Evolutionary conservation across 2,113 vertebrate genomes (phyloP).

Genomic region (Neolamprologus sp.): DNA sequence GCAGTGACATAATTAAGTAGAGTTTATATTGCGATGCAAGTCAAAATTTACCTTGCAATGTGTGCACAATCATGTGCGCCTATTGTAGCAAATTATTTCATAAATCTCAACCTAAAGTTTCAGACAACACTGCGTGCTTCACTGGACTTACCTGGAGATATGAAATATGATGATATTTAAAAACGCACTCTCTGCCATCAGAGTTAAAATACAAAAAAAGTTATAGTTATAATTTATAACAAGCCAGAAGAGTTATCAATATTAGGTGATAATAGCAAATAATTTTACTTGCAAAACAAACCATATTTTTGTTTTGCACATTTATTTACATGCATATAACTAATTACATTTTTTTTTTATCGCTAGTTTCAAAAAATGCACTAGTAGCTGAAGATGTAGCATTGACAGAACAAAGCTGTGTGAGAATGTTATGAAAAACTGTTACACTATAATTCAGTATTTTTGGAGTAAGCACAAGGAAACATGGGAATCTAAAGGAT

Average conservation of each 20-base stretch:
- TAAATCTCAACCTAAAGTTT: background rate
- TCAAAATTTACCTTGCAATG: background rate
- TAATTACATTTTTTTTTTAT: background rate
- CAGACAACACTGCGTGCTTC: background rate
- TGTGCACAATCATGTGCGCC: background rate
- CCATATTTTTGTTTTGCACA: background rate
- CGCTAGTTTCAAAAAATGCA: background rate
- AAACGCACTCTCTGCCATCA: background rate
- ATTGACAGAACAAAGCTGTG: fast-evolving
- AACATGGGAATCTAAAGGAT: background rate
- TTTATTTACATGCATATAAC: background rate
- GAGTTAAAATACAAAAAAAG: background rate
- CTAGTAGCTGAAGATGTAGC: background rate
- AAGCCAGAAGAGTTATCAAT: background rate
- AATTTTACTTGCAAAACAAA: background rate
- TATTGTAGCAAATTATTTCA: background rate
- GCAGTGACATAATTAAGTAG: background rate
- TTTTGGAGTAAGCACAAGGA: background rate
- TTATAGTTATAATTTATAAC: background rate
- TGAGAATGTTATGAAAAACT: background rate
- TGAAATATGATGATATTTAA: background rate
- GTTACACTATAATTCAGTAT: background rate
- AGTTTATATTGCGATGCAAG: background rate
- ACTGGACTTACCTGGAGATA: fast-evolving
- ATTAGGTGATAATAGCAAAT: background rate